Base-by-base conservation (phyloP, 2,797 vertebrate species). In the Oryzias sinensis region DNA sequence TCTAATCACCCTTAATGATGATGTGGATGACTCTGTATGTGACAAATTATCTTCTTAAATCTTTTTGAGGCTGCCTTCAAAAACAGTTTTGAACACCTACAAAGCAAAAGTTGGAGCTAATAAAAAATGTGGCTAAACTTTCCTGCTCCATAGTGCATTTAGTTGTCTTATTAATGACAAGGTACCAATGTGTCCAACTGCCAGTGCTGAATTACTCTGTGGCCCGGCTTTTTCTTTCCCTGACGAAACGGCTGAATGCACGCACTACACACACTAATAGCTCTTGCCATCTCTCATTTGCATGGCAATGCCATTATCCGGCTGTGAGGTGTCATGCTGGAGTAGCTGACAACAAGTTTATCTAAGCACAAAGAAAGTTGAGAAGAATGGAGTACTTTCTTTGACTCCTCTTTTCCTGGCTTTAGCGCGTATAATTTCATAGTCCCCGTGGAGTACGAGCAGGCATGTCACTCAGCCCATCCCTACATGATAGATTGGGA, bases 301-400 rank as follows among this genome's bases (percentile, higher is more conserved):
- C 90, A 92, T 92, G 71, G 90, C 87, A 90, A 90, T 89, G 79
- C 88, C 82, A 92, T 91, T 92, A 90, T 91, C 83, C 88, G 86
- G 77, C 87, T 82, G 87, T 85, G 85, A 77, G 84, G 86, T 91
- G 91, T 91, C 90, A 89, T 68, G 87, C 88, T 89, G 76, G 76
- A 91, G 81, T 84, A 78, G 70, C 83, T 77, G 80, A 91, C 89
- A 92, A 91, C 88, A 91, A 92, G 90, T 93, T 91, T 91, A 92
- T 92, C 87, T 89, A 87, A 86, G 83, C 85, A 90, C 86, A 90
- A 89, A 89, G 84, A 87, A 86, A 89, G 80, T 89, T 82, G 53
- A 69, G 82, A 82, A 89, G 87, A 90, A 89, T 84, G 43, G 81
- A 86, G 77, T 72, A 73, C 69, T 81, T 88, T 86, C 71, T 79